Evolutionary conservation across 2,888 invertebrate genomes (phyloP), one percentile per base, ranked within the genome.

Genomic region (Drosophila seclusa): DNA sequence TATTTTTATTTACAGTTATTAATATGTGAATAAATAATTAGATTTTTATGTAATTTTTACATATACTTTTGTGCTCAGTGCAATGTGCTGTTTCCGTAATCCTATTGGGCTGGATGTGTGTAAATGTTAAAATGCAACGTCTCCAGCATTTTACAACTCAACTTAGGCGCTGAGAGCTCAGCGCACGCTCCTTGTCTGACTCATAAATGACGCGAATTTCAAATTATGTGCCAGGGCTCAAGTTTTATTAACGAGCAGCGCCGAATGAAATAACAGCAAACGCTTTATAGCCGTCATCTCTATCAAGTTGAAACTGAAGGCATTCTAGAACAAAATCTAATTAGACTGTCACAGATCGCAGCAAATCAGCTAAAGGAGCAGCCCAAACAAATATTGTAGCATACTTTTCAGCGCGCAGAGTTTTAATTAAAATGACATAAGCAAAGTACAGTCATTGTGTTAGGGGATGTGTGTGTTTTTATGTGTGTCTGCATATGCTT

Each of bases 181-280:
- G 45, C 36, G 50, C 65, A 68, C 59, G 83, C 73, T 60, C 60
- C 52, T 73, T 73, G 60, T 18, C 64, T 71, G 79, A 64, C 76
- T 72, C 78, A 79, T 79, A 76, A 87, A 76, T 80, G 89, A 88
- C 85, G 78, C 73, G 88, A 89, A 90, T 90, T 88, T 90, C 73
- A 83, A 89, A 88, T 90, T 76, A 80, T 80, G 76, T 83, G 76
- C 58, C 66, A 48, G 52, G 32, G 68, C 67, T 63, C 40, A 66
- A 73, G 72, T 79, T 81, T 79, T 77, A 71, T 78, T 75, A 72
- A 75, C 36, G 65, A 59, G 64, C 62, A 31, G 49, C 55, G 50
- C 42, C 60, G 62, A 54, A 60, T 58, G 55, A 72, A 80, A 80
- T 73, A 76, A 82, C 69, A 82, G 71, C 69, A 74, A 59, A 55